Evolutionary conservation across 2,888 invertebrate genomes (phyloP).

Genomic region (Cheilosia urbana): DNA sequence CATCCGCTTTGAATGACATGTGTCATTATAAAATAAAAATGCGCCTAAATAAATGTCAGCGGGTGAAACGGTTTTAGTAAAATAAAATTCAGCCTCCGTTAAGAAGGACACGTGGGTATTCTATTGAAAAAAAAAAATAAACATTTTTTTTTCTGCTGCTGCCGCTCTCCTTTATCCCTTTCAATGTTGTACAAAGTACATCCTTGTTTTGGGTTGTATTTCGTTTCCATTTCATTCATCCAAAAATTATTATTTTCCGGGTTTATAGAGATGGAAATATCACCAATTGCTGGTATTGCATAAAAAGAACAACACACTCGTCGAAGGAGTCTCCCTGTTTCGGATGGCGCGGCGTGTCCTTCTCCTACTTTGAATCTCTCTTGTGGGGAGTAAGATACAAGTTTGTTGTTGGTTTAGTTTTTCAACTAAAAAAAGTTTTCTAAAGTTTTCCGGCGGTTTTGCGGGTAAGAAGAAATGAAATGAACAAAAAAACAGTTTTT

Average conservation of each 20-base stretch:
- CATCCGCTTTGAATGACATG: conserved; percentile 53
- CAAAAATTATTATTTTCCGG: conserved; percentile 8
- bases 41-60: conserved; percentile 52
- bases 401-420: conserved; percentile 8
- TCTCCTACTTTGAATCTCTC: conserved; percentile 7
- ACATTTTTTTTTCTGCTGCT: neutral
- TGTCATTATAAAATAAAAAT: conserved; percentile 40
- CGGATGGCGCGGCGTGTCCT: neutral
- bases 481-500: conserved; percentile 25
- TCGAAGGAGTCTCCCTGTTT: conserved; percentile 39
- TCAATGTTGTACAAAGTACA: conserved; percentile 11
- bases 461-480: neutral
- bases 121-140: neutral
- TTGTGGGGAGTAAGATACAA: neutral
- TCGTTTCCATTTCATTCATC: conserved; percentile 18
- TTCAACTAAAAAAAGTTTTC: neutral
- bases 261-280: conserved; percentile 12
- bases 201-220: conserved; percentile 1
- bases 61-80: conserved; percentile 31
- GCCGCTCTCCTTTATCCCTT: neutral
- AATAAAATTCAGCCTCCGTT: conserved; percentile 28
- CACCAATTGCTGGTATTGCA: conserved; percentile 44
- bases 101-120: conserved; percentile 39
- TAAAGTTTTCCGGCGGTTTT: conserved; percentile 33
- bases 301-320: conserved; percentile 40